These are phyloP conservation scores for Teleopsis dalmanni DNA, from an alignment of 1,140 invertebrate species.

Conservation along the genomic window DNA sequence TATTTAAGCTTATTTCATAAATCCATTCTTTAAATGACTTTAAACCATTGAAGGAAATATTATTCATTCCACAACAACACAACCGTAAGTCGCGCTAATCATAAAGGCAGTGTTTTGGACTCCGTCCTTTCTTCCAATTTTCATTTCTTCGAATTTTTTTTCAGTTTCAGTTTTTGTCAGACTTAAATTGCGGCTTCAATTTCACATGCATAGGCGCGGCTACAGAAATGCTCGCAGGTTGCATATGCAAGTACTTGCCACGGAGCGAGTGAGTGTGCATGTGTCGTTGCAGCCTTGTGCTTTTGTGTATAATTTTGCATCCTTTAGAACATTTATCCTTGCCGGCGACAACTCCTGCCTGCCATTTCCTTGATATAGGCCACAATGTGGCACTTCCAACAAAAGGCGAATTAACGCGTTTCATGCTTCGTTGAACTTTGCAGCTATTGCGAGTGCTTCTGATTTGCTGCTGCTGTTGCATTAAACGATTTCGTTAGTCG, in stretches of 20 bases:
- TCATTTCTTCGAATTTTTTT: background rate
- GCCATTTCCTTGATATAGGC: background rate
- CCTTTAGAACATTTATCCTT: conserved; percentile 4
- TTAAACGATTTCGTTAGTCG: too few species aligned
- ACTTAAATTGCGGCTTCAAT: conserved; percentile 9
- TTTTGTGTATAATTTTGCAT: conserved; percentile 2
- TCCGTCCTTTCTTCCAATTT: background rate
- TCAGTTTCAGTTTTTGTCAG: conserved; percentile 3
- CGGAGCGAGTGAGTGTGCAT: too few species aligned
- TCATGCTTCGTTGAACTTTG: conserved; percentile 11
- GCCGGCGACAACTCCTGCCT: conserved; percentile 7
- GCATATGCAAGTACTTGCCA: too few species aligned
- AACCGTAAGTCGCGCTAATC: too few species aligned
- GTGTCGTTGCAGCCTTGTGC: background rate
- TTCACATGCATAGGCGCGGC: too few species aligned
- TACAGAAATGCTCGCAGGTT: too few species aligned
- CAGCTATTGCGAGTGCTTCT: background rate
- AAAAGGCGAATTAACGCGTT: conserved; percentile 12
- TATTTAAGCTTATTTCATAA: too few species aligned
- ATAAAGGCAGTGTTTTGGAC: too few species aligned
- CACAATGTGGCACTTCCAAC: conserved; percentile 4
- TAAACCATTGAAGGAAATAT: too few species aligned
- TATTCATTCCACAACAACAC: too few species aligned
- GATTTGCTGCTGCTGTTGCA: background rate
- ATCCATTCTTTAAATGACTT: too few species aligned